Evolutionary conservation across 2,888 invertebrate genomes (phyloP).

Genomic region (Caprella mutica): DNA sequence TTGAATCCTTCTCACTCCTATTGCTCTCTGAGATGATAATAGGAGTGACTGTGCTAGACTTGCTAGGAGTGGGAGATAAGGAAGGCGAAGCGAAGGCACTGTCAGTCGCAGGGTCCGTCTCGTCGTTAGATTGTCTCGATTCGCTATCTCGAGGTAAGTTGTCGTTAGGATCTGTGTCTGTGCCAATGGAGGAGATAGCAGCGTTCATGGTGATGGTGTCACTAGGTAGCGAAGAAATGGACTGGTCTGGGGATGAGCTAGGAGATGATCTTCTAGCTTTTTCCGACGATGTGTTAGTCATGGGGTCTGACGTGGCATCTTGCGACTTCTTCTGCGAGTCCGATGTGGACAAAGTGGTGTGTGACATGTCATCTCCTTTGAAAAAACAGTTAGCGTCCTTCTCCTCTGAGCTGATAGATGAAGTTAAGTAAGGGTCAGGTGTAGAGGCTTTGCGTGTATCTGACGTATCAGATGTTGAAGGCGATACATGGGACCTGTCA

Average conservation of each 20-base stretch:
- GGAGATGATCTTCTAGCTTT: slow-evolving; percentile 13
- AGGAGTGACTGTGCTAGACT: neutral
- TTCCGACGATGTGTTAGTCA: no score
- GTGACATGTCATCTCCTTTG: neutral
- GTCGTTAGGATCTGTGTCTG: slow-evolving; percentile 10
- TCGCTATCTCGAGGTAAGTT: neutral
- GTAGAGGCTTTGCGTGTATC: no score
- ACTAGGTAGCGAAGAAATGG: slow-evolving; percentile 25
- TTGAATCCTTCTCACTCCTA: no score
- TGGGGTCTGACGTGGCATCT: slow-evolving; percentile 7
- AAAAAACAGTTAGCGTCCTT: no score
- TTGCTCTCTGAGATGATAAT: neutral
- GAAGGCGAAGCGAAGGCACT: slow-evolving; percentile 14
- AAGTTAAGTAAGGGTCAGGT: no score
- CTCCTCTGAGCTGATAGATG: no score
- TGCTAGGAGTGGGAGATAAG: slow-evolving; percentile 13
- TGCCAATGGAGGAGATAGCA: slow-evolving; percentile 18
- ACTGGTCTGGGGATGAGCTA: slow-evolving; percentile 23
- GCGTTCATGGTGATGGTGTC: slow-evolving; percentile 24
- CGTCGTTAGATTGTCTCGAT: neutral
- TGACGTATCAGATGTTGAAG: no score
- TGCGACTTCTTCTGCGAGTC: slow-evolving; percentile 13
- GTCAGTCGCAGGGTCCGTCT: slow-evolving; percentile 9
- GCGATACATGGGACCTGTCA: no score
- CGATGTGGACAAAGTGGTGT: neutral